Evolutionary conservation across 2,113 vertebrate genomes (phyloP), one percentile per base, ranked within the genome.

Genomic region (Conger conger): DNA sequence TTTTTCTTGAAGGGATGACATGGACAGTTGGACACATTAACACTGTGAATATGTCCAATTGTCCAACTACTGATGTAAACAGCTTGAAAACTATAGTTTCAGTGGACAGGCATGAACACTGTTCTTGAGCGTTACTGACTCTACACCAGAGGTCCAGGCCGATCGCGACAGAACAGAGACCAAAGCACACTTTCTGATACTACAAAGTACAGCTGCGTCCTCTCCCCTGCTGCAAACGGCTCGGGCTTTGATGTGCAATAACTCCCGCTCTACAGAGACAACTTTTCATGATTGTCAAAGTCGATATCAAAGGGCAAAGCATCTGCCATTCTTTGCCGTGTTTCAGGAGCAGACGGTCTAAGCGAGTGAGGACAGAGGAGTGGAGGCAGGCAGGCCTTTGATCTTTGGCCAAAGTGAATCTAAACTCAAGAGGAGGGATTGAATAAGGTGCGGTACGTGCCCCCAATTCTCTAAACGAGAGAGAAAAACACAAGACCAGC

Each of bases 381-480:
- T 91, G 89, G 87, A 88, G 0, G 73, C 27, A n/a, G 42, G 9
- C 81, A 90, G 92, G 89, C 93, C 94, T 95, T 96, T 96, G 94
- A 95, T 96, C 94, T 95, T 85, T 87, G 88, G 89, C 88, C 45
- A 91, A 89, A 92, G 87, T 86, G 88, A 91, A 91, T 73, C 68
- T 90, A 85, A 91, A 86, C 84, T 87, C 1, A 91, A 90, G 83
- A 60, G 81, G 92, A 63, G 40, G 15, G 79, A 89, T 82, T 89
- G 89, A 92, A 89, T 92, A 92, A 88, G 90, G 92, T n/a, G 92
- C 93, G 94, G 94, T 91, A 92, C 90, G 89, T 84, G 89, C 86
- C 80, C 87, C 89, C 90, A 90, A 94, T 90, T 93, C 93, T 93
- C 94, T 83, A 79, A 17, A 87, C 92, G 37, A 82, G 35, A n/a